phyloP scores from a whole-genome alignment of 2,888 invertebrate genomes.

The Rhopalosiphum nymphaeae region DNA sequence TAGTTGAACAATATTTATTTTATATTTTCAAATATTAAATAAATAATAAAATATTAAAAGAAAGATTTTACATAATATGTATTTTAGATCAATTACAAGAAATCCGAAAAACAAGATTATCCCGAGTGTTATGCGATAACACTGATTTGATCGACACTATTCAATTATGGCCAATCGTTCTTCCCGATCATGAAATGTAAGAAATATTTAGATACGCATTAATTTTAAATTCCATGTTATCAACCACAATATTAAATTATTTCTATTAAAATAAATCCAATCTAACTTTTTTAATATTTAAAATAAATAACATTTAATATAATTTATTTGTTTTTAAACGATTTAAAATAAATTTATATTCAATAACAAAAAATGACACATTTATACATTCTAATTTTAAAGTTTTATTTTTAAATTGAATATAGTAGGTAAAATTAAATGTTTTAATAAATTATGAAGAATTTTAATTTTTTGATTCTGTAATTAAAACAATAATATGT shows the following conservation, averaged over 20 bases:
- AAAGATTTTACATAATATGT: constrained; percentile 34
- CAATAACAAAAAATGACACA: background rate
- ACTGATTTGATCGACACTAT: constrained; percentile 92
- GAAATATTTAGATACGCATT: constrained; percentile 70
- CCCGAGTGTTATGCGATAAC: constrained; percentile 90
- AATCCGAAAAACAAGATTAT: constrained; percentile 83
- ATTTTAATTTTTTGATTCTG: background rate
- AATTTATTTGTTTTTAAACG: background rate
- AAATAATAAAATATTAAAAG: background rate
- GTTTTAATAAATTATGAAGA: background rate
- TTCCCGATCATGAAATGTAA: constrained; percentile 94
- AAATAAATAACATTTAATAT: background rate
- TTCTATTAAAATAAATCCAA: background rate
- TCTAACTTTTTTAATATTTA: background rate
- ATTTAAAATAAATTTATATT: background rate
- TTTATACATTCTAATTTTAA: background rate
- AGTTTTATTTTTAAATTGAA: background rate
- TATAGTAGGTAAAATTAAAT: background rate
- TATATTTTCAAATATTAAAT: background rate
- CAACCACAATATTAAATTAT: background rate
- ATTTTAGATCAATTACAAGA: constrained; percentile 83
- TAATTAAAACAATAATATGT: background rate
- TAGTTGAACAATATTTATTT: background rate
- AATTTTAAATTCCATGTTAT: background rate
- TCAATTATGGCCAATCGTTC: constrained; percentile 91